phyloP scores from a whole-genome alignment of 2,888 invertebrate species.

The Coronaproctus castanopsis region DNA sequence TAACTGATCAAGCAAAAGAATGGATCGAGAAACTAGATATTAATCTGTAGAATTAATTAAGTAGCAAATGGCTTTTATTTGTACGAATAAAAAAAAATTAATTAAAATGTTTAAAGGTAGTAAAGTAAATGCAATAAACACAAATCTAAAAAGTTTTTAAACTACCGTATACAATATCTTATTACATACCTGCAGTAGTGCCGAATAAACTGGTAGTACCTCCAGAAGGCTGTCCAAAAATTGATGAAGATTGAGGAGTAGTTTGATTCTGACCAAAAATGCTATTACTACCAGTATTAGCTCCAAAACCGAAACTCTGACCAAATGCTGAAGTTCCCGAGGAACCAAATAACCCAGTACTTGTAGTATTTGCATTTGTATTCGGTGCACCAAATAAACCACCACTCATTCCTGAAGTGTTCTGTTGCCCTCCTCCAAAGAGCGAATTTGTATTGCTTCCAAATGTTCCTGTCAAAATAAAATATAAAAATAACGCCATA shows the following conservation, averaged over 20 bases:
- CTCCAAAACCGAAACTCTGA: conserved; percentile 26
- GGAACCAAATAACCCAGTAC: conserved; percentile 39
- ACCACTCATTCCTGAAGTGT: conserved; percentile 20
- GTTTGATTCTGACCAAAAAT: conserved; percentile 39
- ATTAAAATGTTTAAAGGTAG: too few species aligned
- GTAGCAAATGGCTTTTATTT: too few species aligned
- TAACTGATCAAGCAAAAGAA: too few species aligned
- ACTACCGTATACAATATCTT: not conserved
- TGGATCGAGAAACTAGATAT: too few species aligned
- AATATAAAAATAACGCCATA: not conserved
- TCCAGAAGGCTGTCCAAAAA: conserved; percentile 32
- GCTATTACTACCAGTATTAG: conserved; percentile 31
- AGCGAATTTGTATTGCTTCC: conserved; percentile 16
- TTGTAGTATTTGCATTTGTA: conserved; percentile 26
- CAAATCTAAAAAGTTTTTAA: conserved; percentile 1
- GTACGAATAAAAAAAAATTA: too few species aligned
- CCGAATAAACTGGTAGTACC: conserved; percentile 13
- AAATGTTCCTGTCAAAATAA: conserved; percentile 9
- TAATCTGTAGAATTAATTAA: too few species aligned
- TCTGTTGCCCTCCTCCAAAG: conserved; percentile 31
- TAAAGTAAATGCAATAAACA: not conserved
- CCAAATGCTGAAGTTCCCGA: conserved; percentile 40
- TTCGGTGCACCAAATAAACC: conserved; percentile 31
- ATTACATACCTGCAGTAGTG: conserved; percentile 13
- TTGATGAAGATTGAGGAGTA: conserved; percentile 26